Evolutionary conservation across 1,140 invertebrate genomes (phyloP).

Genomic region (Euura saliciscinereae): DNA sequence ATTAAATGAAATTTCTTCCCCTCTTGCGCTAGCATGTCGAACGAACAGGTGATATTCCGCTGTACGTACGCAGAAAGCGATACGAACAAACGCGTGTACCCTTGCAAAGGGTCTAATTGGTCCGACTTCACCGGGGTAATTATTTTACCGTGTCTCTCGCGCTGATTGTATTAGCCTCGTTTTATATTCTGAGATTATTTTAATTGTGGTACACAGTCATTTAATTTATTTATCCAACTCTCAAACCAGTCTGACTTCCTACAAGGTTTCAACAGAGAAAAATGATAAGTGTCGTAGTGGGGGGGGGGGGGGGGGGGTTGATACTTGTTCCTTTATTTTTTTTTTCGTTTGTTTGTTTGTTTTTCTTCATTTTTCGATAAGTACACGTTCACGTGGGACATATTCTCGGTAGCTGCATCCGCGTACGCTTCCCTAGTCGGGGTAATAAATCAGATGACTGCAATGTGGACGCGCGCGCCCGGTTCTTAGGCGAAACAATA

Average conservation of each 20-base stretch:
- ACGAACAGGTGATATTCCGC: neutral
- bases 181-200: conserved; percentile 34
- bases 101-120: neutral
- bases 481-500: conserved; percentile 7
- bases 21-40: neutral
- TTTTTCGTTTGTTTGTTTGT: too few species aligned
- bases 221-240: conserved; percentile 20
- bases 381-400: neutral
- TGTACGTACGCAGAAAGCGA: neutral
- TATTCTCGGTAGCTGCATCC: neutral
- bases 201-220: conserved; percentile 27
- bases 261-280: too few species aligned
- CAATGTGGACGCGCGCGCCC: neutral
- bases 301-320: too few species aligned
- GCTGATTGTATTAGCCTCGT: conserved; percentile 18
- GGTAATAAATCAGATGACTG: neutral
- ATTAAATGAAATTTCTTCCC: too few species aligned
- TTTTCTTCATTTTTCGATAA: too few species aligned
- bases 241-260: neutral
- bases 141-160: conserved; percentile 9
- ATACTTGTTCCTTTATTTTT: too few species aligned
- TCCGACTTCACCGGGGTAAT: neutral
- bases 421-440: neutral
- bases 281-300: too few species aligned
- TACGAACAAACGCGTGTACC: neutral